These are phyloP conservation scores for Buphagus erythrorhynchus DNA, from an alignment of 2,797 vertebrate species.

Conservation along the genomic window DNA sequence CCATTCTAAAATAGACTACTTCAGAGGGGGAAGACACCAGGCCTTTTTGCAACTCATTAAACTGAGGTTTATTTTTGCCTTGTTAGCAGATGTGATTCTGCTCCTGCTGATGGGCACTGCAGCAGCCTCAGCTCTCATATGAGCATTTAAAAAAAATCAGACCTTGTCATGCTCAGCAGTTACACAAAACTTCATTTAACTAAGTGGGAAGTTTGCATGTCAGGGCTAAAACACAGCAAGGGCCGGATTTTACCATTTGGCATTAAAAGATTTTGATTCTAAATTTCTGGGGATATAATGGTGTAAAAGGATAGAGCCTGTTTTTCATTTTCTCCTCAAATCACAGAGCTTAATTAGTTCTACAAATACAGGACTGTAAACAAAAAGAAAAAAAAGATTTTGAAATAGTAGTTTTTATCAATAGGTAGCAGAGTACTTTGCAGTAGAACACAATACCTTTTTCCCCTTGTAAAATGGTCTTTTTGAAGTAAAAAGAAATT, in stretches of 20 bases:
- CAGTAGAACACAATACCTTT: neutral
- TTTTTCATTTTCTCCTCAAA: neutral
- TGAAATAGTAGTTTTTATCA: neutral
- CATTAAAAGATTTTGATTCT: neutral
- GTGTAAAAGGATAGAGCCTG: neutral
- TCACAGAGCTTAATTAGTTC: neutral
- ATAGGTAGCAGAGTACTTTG: neutral
- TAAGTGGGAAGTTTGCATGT: neutral
- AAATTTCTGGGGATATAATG: neutral
- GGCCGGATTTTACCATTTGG: neutral
- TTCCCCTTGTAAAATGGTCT: neutral
- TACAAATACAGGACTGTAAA: neutral
- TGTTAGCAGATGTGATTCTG: constrained; percentile 39
- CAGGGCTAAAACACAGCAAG: neutral
- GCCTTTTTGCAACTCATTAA: constrained; percentile 65
- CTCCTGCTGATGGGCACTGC: neutral
- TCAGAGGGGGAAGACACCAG: constrained; percentile 16
- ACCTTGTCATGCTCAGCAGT: neutral
- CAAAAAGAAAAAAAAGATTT: neutral
- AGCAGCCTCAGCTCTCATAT: neutral
- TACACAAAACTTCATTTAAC: neutral
- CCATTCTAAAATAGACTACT: constrained; percentile 55
- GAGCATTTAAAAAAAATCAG: neutral
- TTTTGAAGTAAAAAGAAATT: neutral
- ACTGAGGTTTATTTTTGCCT: constrained; percentile 49